Conservation (phyloP, 2,113 vertebrate species). For the Sceloporus undulatus region DNA sequence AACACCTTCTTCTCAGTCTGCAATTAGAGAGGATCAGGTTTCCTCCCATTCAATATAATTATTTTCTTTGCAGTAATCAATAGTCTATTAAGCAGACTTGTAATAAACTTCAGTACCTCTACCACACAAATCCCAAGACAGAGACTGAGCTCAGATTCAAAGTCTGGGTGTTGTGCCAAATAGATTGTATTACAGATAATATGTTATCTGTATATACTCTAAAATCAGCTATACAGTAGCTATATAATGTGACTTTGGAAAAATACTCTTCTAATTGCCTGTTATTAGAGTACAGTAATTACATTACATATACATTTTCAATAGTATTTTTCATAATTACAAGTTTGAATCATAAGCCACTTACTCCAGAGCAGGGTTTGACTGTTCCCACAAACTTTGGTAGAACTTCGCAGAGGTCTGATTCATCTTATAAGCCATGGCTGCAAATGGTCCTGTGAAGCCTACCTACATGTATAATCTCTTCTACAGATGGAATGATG, state of each 20-base stretch:
- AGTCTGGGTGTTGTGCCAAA: slow-evolving; percentile 24
- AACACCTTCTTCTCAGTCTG: slow-evolving; percentile 13
- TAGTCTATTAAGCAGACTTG: slow-evolving; percentile 39
- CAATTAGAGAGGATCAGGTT: slow-evolving; percentile 39
- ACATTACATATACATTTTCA: slow-evolving; percentile 21
- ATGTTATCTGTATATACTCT: slow-evolving; percentile 41
- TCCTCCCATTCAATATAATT: slow-evolving; percentile 14
- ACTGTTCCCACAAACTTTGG: slow-evolving; percentile 10
- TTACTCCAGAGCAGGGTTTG: slow-evolving; percentile 1
- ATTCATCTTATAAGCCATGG: slow-evolving; percentile 23
- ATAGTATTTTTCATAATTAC: slow-evolving; percentile 3
- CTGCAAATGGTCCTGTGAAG: slow-evolving; percentile 1
- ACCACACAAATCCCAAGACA: background rate
- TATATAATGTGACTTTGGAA: slow-evolving; percentile 33
- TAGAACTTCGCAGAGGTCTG: slow-evolving; percentile 18
- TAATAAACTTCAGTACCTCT: slow-evolving; percentile 43
- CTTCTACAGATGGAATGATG: background rate
- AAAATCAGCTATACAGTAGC: slow-evolving; percentile 25
- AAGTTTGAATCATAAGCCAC: slow-evolving; percentile 1
- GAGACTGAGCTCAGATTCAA: background rate
- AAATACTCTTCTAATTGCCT: slow-evolving; percentile 14
- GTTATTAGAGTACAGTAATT: slow-evolving; percentile 32
- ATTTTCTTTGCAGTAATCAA: slow-evolving; percentile 56
- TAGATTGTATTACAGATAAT: slow-evolving; percentile 37
- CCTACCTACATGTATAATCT: background rate